Evolutionary conservation across 23 tunicate genomes (phyloP).

Genomic region (Corella eumyota): DNA sequence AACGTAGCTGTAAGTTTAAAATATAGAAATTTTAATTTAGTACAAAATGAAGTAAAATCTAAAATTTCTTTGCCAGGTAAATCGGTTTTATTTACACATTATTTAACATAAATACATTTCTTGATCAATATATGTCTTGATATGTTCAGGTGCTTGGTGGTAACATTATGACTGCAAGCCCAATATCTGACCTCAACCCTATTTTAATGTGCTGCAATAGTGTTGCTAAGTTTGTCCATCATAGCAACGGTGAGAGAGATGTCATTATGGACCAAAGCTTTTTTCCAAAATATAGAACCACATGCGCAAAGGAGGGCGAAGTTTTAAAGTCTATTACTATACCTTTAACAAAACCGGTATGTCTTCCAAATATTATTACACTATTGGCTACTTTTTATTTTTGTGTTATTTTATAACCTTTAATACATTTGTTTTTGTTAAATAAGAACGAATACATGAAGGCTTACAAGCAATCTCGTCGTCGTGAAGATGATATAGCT

Average conservation of each 20-base stretch:
- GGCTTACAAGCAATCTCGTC: constrained; percentile 69
- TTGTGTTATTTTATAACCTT: background rate
- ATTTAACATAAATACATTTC: no score
- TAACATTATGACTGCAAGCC: constrained; percentile 91
- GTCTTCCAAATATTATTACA: background rate
- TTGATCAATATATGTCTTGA: background rate
- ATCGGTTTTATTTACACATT: no score
- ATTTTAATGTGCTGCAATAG: constrained; percentile 71
- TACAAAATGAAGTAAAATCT: no score
- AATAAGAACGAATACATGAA: constrained; percentile 57
- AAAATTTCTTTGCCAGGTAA: no score
- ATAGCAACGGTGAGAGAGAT: constrained; percentile 22
- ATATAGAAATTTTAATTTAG: background rate
- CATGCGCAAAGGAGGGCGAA: constrained; percentile 25
- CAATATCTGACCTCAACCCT: constrained; percentile 95
- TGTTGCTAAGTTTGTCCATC: constrained; percentile 21
- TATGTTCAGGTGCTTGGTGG: constrained; percentile 62
- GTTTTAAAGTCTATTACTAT: constrained; percentile 27
- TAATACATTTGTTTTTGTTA: background rate
- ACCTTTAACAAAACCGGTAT: constrained; percentile 29
- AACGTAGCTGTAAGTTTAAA: constrained; percentile 60
- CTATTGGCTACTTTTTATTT: background rate
- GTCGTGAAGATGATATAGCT: constrained; percentile 94
- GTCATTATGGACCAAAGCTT: constrained; percentile 74
- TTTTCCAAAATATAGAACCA: constrained; percentile 89